Base-by-base conservation (phyloP, 2,888 invertebrate species). In the Campopleginae sp. region DNA sequence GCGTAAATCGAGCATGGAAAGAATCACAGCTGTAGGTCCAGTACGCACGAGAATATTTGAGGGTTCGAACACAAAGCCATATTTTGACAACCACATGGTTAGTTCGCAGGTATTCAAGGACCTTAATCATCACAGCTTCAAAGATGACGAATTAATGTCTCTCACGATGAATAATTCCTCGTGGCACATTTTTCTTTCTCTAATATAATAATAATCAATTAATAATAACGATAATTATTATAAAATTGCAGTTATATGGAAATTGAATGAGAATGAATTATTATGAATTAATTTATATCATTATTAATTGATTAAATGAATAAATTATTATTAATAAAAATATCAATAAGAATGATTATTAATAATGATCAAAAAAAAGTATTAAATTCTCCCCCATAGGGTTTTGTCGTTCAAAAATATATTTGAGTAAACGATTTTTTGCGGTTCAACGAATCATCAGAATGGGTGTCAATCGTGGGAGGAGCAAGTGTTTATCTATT, bases 71-170 rank as follows among this genome's bases (percentile, higher is more conserved):
- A 74, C 63, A 77, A 78, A 80, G 61, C 78, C 70, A 48, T 77
- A 81, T 84, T 84, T 84, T 84, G 84, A 81, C 84, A 84, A 78
- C 51, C 63, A n/a, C 78, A 78, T 74, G 68, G 74, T 78, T 81
- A 51, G 44, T 19, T 72, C 68, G 17, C 68, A 46, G 65, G 48
- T 42, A 23, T 38, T 70, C 54, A 12, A 51, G 61, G 7, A 48
- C 51, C 42, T 33, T 79, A 74, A 78, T 27, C 54, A 27, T 58
- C 54, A 23, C 12, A 58, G 54, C 54, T 58, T 58, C 17, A 61
- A 19, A 46, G 70, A 23, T 42, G 70, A 46, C 23, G 23, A 63
- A 70, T 58, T 48, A 46, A 27, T 58, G 1, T 58, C 12, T 27
- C 12, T 58, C 12, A 4, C 27, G 54, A 58, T 19, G 23, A 38